Evolutionary conservation across 2,113 vertebrate genomes (phyloP).

Genomic region (Caranx melampygus): DNA sequence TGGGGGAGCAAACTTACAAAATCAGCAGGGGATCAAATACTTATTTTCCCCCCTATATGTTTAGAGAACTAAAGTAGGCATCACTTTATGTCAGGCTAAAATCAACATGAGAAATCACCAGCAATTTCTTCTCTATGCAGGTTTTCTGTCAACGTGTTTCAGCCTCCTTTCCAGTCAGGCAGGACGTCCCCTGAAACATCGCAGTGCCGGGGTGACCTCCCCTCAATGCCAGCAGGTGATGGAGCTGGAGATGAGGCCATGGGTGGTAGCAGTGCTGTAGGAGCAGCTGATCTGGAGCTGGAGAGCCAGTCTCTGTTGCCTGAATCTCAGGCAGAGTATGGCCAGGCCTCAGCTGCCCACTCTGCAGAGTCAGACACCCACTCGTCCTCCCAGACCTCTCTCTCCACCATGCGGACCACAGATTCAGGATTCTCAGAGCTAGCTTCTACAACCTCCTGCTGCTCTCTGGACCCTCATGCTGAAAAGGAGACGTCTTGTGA

Average conservation of each 20-base stretch:
- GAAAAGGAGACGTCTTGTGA: conserved; percentile 92
- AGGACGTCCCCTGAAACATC: conserved; percentile 89
- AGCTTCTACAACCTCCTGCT: conserved; percentile 74
- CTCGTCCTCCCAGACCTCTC: conserved; percentile 68
- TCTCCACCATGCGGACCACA: conserved; percentile 81
- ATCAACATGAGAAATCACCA: no score
- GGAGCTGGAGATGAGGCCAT: conserved; percentile 63
- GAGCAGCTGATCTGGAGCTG: conserved; percentile 28
- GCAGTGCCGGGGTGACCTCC: conserved; percentile 74
- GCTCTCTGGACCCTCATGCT: conserved; percentile 79
- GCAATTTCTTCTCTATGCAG: conserved; percentile 58
- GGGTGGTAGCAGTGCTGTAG: conserved; percentile 14
- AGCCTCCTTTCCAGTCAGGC: conserved; percentile 94
- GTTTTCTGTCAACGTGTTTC: conserved; percentile 98
- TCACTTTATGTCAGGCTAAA: not conserved
- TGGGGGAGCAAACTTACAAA: no score
- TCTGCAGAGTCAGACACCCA: conserved; percentile 77
- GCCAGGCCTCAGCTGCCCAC: conserved; percentile 68
- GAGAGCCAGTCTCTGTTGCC: conserved; percentile 45
- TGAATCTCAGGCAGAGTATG: conserved; percentile 44
- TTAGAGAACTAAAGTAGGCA: not conserved
- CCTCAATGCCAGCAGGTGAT: conserved; percentile 63
- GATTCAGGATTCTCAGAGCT: conserved; percentile 90
- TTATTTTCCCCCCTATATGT: not conserved
- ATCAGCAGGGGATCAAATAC: no score